Percentiles rank a stretch among this genome's conserved stretches.
Conservation (phyloP, 2,888 invertebrate genomes). For the Lypha dubia region DNA sequence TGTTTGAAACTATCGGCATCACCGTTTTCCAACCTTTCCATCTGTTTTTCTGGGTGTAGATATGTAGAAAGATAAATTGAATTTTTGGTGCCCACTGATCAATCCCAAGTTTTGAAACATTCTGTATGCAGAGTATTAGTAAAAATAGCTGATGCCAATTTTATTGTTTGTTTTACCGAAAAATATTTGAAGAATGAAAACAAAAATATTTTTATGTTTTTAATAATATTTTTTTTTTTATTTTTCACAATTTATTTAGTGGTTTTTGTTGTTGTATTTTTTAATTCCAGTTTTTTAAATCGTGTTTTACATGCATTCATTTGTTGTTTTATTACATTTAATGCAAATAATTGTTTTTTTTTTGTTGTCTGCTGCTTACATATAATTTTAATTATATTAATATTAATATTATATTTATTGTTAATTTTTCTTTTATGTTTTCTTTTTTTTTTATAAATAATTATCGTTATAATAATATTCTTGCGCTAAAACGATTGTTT, state of each 20-base stretch:
- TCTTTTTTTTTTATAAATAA: conserved; percentile 62
- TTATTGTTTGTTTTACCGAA: too few species aligned
- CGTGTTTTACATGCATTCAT: conserved; percentile 64
- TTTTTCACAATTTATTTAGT: conserved; percentile 69
- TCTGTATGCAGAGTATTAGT: too few species aligned
- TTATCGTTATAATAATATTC: conserved; percentile 68
- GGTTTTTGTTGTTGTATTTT: conserved; percentile 39
- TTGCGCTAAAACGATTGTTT: conserved; percentile 77
- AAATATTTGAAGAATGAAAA: background rate
- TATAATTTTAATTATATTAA: conserved; percentile 73
- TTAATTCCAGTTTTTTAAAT: conserved; percentile 54
- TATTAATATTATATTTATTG: conserved; percentile 69
- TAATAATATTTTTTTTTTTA: conserved; percentile 65
- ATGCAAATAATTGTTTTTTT: conserved; percentile 67
- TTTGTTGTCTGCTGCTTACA: conserved; percentile 70
- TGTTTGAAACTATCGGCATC: too few species aligned
- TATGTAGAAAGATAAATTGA: too few species aligned
- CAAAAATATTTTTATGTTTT: conserved; percentile 28
- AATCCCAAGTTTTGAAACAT: too few species aligned
- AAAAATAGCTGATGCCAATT: too few species aligned
- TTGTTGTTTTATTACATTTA: conserved; percentile 60
- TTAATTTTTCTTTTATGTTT: conserved; percentile 22
- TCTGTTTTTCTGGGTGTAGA: too few species aligned
- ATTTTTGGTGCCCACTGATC: too few species aligned
- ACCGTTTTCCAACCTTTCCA: too few species aligned